Evolutionary conservation across 2,888 invertebrate genomes (phyloP), one percentile per base, ranked within the genome.

Genomic region (Noctua pronuba): DNA sequence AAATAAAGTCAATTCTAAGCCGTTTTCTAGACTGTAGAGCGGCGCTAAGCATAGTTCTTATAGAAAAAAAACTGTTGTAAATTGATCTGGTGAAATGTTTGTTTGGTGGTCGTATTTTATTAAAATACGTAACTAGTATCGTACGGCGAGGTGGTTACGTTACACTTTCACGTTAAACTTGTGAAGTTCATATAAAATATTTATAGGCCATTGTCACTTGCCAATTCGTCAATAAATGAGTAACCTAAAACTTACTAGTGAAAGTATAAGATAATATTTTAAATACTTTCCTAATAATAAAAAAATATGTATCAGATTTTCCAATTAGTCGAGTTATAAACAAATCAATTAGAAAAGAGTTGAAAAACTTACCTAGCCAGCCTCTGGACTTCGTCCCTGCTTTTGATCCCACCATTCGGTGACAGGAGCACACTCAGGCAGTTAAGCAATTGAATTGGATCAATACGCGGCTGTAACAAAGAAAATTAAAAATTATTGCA

Each of bases 401-500:
- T 98, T 92, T 98, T 98, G 90, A 99, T 99, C 67, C 99, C 99
- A 77, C 99, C 99, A 91, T 97, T 97, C 24, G 98, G 97, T 74
- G 98, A 98, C 85, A 99, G 96, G 73, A 99, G 97, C 82, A 99
- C 98, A 92, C 98, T 98, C 79, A 99, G 97, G 94, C 99, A 99
- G 94, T 98, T 98, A 84, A 99, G 97, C 90, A 99, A 97, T 93
- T 99, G 98, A 87, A 98, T 97, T 73, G 99, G 99, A 95, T 99
- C 99, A 92, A 99, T 99, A 70, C 99, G 98, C 79, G 99, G 99
- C 99, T 99, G 97, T 81, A 97, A 94, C 93, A 94, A 95, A 91
- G 88, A 84, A 90, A 91, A 88, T 28, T 69, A 28, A 38, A 28
- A 41, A 38, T 70, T 69, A 75, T 46, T 35, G 1, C 4, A 64